Evolutionary conservation across 2,888 invertebrate genomes (phyloP).

Genomic region (Azorinus chamasolen): DNA sequence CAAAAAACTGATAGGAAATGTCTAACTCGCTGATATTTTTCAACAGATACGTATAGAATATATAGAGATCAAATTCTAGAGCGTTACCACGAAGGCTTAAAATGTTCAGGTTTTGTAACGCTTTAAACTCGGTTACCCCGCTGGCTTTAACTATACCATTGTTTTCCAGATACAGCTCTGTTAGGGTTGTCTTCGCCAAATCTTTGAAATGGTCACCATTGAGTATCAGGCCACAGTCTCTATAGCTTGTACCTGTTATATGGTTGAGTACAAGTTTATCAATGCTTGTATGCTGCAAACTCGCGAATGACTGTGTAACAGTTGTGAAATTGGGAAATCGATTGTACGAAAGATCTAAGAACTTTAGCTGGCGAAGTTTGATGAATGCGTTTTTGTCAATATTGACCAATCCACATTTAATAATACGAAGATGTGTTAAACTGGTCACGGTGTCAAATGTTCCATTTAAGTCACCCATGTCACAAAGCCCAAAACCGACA

Average conservation of each 20-base stretch:
- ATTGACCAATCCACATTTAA: conserved; percentile 17
- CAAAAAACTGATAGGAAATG: conserved; percentile 27
- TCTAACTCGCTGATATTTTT: conserved; percentile 23
- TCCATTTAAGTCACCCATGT: neutral
- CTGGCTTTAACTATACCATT: conserved; percentile 23
- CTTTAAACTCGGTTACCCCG: neutral
- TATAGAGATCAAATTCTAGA: conserved; percentile 20
- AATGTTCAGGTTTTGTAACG: conserved; percentile 21
- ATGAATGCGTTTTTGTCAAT: conserved; percentile 21
- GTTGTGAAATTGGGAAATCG: conserved; percentile 1
- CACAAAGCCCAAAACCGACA: conserved; percentile 19
- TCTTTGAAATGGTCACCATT: neutral
- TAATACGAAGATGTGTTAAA: conserved; percentile 15
- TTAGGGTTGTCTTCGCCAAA: conserved; percentile 11
- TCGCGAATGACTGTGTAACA: neutral
- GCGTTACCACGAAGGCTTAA: conserved; percentile 17
- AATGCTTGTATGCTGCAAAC: conserved; percentile 15
- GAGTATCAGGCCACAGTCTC: conserved; percentile 18
- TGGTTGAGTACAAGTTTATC: conserved; percentile 1
- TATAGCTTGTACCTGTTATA: neutral
- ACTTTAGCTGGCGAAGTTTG: conserved; percentile 7
- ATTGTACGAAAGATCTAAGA: conserved; percentile 38
- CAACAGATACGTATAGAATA: conserved; percentile 17
- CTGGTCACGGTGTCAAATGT: conserved; percentile 19
- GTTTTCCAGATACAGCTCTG: conserved; percentile 31